phyloP scores from a whole-genome alignment of 2,113 vertebrate species.

The Neogale vison region DNA sequence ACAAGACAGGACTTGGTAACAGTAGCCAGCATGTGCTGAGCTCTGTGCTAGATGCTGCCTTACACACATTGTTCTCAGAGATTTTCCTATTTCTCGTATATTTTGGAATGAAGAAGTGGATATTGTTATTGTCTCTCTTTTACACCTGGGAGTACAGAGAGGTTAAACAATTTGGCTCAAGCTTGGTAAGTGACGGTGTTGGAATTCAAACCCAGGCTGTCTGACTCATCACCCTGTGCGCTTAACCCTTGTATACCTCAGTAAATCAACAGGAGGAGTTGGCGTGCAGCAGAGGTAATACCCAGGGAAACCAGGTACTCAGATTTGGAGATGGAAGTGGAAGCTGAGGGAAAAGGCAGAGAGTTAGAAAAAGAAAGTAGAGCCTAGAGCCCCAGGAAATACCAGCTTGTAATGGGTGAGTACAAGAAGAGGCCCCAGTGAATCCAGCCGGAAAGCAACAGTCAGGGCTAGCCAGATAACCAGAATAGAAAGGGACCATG shows the following conservation, averaged over 20 bases:
- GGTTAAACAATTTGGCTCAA: not conserved
- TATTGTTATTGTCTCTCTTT: not conserved
- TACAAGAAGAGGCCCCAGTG: not conserved
- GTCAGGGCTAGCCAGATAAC: not conserved
- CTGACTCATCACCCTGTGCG: not conserved
- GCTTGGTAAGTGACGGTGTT: not conserved
- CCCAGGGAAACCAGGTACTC: not conserved
- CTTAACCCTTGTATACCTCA: not conserved
- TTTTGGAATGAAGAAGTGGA: not conserved
- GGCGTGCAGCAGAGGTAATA: not conserved
- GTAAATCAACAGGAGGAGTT: not conserved
- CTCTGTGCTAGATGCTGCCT: not conserved
- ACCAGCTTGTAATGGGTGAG: not conserved
- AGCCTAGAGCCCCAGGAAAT: not conserved
- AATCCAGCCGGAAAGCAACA: not conserved
- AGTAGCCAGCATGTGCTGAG: not conserved
- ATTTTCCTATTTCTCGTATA: not conserved
- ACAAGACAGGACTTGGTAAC: not conserved
- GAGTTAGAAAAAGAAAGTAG: not conserved
- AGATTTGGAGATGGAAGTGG: not conserved
- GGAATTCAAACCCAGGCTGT: not conserved
- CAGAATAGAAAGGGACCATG: not conserved
- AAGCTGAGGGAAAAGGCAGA: not conserved
- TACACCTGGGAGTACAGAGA: not conserved
- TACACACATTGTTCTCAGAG: not conserved